Evolutionary conservation across 2,888 invertebrate genomes (phyloP), one percentile per base, ranked within the genome.

Genomic region (Mesoligia furuncula): DNA sequence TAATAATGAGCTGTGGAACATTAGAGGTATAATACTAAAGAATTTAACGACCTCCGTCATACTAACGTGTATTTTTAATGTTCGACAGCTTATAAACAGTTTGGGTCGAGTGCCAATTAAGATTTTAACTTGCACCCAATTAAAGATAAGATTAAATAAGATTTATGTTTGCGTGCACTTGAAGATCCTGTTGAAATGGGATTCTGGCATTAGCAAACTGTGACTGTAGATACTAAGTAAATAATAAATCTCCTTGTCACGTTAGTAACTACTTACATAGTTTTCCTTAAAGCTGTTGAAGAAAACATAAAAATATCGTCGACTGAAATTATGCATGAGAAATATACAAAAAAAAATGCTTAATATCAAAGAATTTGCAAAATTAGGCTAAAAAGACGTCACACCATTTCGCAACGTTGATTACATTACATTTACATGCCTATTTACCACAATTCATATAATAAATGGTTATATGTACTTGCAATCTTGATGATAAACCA

Each of bases 1-100:
- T 82, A 64, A 75, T 85, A 88, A 85, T 83, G 83, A 87, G 45
- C 71, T 75, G 75, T 73, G 62, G 62, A 68, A 82, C 86, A 73
- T 79, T 66, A 75, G 54, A 75, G 48, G 54, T 68, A 27, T 66
- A 68, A 31, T 68, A 72, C 59, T 45, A 71, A 86, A 57, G 59
- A 70, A 73, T 70, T 75, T 87, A 68, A 87, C 36, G 42, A 85
- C n/a, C 59, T 27, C 54, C 68, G 51, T 71, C 36, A 65, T 61
- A 64, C 67, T 68, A 62, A 61, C 71, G 48, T 83, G 57, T 70
- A 74, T 86, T 87, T 84, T 74, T 57, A 62, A 79, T 57, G 64
- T 84, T 79, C 59, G 76, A 76, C 71, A 83, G 68, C 86, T 83
- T 85, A 76, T 62, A 71, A 84, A 74, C 31, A 73, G 74, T 79